These are phyloP conservation scores for Strigamia maritima DNA, from an alignment of 2,888 invertebrate genomes.

Conservation along the genomic window DNA sequence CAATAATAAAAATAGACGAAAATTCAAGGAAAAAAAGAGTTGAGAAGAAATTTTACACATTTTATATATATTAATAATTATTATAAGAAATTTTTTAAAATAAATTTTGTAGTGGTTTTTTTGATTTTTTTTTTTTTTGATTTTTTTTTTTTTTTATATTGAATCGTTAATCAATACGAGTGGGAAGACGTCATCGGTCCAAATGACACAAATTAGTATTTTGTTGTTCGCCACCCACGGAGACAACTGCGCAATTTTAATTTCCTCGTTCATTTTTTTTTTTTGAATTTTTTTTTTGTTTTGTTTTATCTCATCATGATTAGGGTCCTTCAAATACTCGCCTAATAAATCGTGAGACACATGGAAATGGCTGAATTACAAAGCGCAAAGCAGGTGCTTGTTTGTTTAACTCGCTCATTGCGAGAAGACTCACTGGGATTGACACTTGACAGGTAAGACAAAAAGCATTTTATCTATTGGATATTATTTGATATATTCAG, in stretches of 20 bases:
- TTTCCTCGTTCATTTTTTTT: background rate
- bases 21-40: background rate
- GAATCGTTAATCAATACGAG: constrained; percentile 15
- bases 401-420: background rate
- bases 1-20: background rate
- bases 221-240: constrained; percentile 23
- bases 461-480: background rate
- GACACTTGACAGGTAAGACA: constrained; percentile 17
- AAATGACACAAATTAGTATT: constrained; percentile 24
- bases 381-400: background rate
- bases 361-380: constrained; percentile 19
- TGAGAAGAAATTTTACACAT: too few relatives aligned
- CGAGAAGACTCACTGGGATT: background rate
- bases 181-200: constrained; percentile 14
- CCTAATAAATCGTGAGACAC: constrained; percentile 24
- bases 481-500: background rate
- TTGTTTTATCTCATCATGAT: constrained; percentile 16
- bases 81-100: too few relatives aligned
- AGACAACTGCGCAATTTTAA: constrained; percentile 24
- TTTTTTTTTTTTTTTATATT: background rate
- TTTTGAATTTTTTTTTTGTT: background rate
- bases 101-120: too few relatives aligned
- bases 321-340: constrained; percentile 24
- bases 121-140: background rate
- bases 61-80: too few relatives aligned